Evolutionary conservation across 2,888 invertebrate genomes (phyloP).

Genomic region (Sarcophaga variegata): DNA sequence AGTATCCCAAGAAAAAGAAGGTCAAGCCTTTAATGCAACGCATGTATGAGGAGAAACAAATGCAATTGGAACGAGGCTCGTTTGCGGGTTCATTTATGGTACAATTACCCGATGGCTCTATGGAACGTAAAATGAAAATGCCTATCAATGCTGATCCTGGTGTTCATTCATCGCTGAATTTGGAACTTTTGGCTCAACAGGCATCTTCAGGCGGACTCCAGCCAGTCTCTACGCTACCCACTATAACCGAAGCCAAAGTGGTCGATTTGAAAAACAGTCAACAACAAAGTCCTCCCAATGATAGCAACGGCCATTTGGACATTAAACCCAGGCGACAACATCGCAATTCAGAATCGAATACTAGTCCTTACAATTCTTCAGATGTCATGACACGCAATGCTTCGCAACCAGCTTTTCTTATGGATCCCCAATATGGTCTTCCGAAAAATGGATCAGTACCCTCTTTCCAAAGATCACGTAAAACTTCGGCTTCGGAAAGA

Average conservation of each 20-base stretch:
- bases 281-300: slow-evolving; percentile 72
- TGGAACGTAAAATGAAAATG: slow-evolving; percentile 94
- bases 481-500: slow-evolving; percentile 91
- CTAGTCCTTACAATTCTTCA: slow-evolving; percentile 80
- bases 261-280: slow-evolving; percentile 82
- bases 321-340: slow-evolving; percentile 73
- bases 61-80: slow-evolving; percentile 95
- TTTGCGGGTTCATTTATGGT: slow-evolving; percentile 93
- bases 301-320: slow-evolving; percentile 77
- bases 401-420: slow-evolving; percentile 92
- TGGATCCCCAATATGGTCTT: slow-evolving; percentile 78
- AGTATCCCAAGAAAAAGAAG: slow-evolving; percentile 81
- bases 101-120: slow-evolving; percentile 94
- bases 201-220: slow-evolving; percentile 88
- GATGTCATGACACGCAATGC: slow-evolving; percentile 89
- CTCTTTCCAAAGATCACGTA: slow-evolving; percentile 92
- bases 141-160: slow-evolving; percentile 96
- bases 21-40: slow-evolving; percentile 92
- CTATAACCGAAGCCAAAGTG: slow-evolving; percentile 92
- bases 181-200: slow-evolving; percentile 88
- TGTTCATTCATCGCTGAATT: slow-evolving; percentile 94
- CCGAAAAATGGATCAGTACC: slow-evolving; percentile 96
- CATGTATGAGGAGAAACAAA: slow-evolving; percentile 95
- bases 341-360: slow-evolving; percentile 78
- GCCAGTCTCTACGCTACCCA: slow-evolving; percentile 92